Evolutionary conservation across 1,140 invertebrate genomes (phyloP), one percentile per base, ranked within the genome.

Genomic region (Scylla paramamosain): DNA sequence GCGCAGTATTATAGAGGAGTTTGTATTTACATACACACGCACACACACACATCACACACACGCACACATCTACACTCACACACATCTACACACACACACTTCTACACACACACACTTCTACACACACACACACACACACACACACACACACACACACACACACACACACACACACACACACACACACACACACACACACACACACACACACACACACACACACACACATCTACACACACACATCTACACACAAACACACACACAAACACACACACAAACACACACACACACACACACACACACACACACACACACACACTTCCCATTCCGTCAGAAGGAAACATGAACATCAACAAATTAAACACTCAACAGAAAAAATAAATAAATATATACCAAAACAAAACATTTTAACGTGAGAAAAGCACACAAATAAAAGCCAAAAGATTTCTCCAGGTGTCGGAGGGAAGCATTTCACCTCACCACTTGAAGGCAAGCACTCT

Each of bases 151-250:
- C 82, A 31, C 82, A 84, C 82, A 31, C 6, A 31, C 82, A 31
- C 82, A 31, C 82, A 84, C 82, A 84, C 82, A 84, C 82, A 84
- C 82, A 39, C 16, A 48, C 32, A 90, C 25, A 46, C 25, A 4
- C 39, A 90, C 88, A 90, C 32, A 90, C 32, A 45, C 32, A 90
- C 16, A 45, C 88, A 90, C 32, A 46, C 46, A 48, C 88, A 48
- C 82, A 84, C 82, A 84, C 82, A 84, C 82, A 84, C 82, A 84
- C 82, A 84, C 82, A 84, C 82, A 84, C 82, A 84, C 82, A 90
- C 45, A 89, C 29, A 89, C 29, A 89, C 87, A 89, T 31, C 28
- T 31, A 89, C 39, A 89, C 31, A 89, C 87, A 89, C 3, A 89
- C 39, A 89, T 39, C 7, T 4, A 89, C 39, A 89, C 39, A 89